Conservation (phyloP, 2,888 invertebrate genomes). For the Hydraecia micacea region DNA sequence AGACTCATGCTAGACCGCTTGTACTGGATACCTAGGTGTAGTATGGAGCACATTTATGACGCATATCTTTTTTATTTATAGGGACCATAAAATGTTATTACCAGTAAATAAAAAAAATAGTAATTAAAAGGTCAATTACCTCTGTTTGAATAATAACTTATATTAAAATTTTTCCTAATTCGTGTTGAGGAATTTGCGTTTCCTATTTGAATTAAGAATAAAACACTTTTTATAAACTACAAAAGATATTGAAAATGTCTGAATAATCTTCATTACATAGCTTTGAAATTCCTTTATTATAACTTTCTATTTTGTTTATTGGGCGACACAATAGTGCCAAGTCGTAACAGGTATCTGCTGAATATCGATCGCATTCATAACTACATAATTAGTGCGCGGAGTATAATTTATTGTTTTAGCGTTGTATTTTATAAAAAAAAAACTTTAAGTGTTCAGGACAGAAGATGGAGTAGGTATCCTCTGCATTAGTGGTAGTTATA, state of each 20-base stretch:
- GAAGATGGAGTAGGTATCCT: not conserved
- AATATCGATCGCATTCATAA: slow-evolving; percentile 28
- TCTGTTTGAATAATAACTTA: not conserved
- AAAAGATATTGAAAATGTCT: not conserved
- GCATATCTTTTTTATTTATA: slow-evolving; percentile 30
- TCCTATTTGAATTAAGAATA: not conserved
- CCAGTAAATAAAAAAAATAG: not conserved
- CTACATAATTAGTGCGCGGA: slow-evolving; percentile 21
- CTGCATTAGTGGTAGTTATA: not conserved
- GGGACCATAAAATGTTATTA: slow-evolving; percentile 5
- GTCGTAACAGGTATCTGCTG: slow-evolving; percentile 47
- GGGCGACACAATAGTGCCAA: slow-evolving; percentile 44
- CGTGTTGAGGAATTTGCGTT: not conserved
- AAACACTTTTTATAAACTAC: not conserved
- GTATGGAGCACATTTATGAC: slow-evolving; percentile 10
- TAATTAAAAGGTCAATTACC: not conserved
- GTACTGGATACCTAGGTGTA: slow-evolving; percentile 47
- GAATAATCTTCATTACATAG: not conserved
- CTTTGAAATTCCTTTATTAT: slow-evolving; percentile 18
- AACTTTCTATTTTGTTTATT: not conserved
- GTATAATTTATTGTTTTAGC: slow-evolving; percentile 3
- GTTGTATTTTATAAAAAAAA: not conserved
- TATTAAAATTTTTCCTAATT: not conserved
- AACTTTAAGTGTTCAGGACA: no score
- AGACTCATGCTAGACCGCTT: slow-evolving; percentile 74